A percentile compares a stretch with the other conserved stretches of the same genome.
These are phyloP conservation scores for Anagyrus pseudococci DNA, from an alignment of 2,888 invertebrate genomes.

Conservation along the genomic window DNA sequence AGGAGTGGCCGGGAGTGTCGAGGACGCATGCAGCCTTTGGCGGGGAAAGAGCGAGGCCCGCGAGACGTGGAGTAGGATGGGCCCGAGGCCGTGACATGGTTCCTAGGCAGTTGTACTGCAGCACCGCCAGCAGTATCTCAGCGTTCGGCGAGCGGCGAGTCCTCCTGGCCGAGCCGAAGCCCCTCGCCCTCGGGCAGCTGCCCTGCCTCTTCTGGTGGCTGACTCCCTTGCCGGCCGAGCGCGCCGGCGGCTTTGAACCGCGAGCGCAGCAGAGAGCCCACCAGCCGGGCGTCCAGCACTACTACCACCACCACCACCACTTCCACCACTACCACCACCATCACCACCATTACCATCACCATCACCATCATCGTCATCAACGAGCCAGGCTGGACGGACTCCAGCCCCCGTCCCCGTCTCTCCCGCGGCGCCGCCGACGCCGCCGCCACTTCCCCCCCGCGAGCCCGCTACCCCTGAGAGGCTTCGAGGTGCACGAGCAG, in stretches of 20 bases:
- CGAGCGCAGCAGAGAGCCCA: slow-evolving; percentile 4
- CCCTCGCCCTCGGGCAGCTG: slow-evolving; percentile 34
- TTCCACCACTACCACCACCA: slow-evolving; percentile 1
- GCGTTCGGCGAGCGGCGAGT: slow-evolving; percentile 43
- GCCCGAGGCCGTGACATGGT: slow-evolving; percentile 56
- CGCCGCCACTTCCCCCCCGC: slow-evolving; percentile 6
- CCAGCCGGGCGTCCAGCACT: neutral
- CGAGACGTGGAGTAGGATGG: slow-evolving; percentile 6
- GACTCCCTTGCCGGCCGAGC: neutral
- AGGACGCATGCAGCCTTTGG: neutral
- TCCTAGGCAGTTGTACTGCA: slow-evolving; percentile 53
- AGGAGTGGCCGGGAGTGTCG: neutral
- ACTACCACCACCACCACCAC: slow-evolving; percentile 10
- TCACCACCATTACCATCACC: slow-evolving; percentile 2
- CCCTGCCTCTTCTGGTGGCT: neutral
- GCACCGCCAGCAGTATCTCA: slow-evolving; percentile 49
- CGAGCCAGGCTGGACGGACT: slow-evolving; percentile 18
- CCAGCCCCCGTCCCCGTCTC: slow-evolving; percentile 23
- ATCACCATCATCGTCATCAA: neutral
- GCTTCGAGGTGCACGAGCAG: slow-evolving; percentile 1
- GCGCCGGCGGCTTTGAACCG: neutral
- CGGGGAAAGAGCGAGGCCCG: neutral
- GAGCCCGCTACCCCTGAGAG: neutral
- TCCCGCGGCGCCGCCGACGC: slow-evolving; percentile 30
- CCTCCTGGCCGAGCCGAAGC: slow-evolving; percentile 8